phyloP scores from a whole-genome alignment of 2,113 vertebrate species.

The Takifugu bimaculatus region DNA sequence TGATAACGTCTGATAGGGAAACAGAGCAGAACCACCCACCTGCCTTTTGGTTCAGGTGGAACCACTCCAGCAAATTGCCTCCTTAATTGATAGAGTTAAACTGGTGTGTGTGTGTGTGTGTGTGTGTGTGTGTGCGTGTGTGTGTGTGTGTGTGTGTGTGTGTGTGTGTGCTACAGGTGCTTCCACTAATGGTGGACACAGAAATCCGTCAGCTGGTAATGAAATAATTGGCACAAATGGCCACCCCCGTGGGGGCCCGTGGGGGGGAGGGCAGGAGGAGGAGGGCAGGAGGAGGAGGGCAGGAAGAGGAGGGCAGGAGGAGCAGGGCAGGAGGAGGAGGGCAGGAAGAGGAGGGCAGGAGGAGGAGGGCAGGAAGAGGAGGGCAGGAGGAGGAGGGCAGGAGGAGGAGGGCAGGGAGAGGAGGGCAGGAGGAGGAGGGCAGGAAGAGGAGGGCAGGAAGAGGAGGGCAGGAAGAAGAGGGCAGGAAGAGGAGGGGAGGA shows the following conservation, averaged over 20 bases:
- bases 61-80: conserved; percentile 68
- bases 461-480: background rate
- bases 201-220: conserved; percentile 65
- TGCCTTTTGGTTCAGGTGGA: conserved; percentile 66
- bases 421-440: conserved; percentile 3
- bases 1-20: conserved; percentile 63
- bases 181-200: conserved; percentile 50
- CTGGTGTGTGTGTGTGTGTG: conserved; percentile 43
- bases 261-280: conserved; percentile 49
- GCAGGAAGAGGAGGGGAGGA: too few relatives aligned
- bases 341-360: conserved; percentile 2
- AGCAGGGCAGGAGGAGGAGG: background rate
- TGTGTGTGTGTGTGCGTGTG: conserved; percentile 1
- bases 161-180: conserved; percentile 32
- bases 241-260: too few relatives aligned
- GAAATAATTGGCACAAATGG: conserved; percentile 69
- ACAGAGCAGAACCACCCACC: conserved; percentile 60
- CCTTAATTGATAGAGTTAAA: conserved; percentile 70
- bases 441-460: conserved; percentile 10
- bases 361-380: background rate
- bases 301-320: conserved; percentile 19
- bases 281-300: conserved; percentile 33
- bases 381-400: conserved; percentile 5
- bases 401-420: background rate
- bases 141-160: conserved; percentile 15